Conservation (phyloP, 1,140 invertebrate species). For the Cephus cinctus region DNA sequence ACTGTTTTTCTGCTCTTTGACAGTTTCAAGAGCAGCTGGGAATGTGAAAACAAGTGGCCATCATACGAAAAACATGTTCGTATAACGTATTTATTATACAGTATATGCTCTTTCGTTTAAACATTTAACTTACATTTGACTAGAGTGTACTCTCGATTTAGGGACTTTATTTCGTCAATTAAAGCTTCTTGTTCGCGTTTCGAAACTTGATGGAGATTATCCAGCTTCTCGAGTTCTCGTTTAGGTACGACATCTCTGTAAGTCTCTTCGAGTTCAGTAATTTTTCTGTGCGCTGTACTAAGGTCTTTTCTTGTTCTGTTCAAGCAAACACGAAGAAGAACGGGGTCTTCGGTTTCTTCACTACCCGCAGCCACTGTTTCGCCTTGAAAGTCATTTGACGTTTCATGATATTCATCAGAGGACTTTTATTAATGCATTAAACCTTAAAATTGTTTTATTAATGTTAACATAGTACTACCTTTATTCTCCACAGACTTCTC, state of each 20-base stretch:
- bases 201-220: slow-evolving; percentile 41
- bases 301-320: slow-evolving; percentile 42
- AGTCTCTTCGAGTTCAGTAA: slow-evolving; percentile 4
- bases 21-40: slow-evolving; percentile 31
- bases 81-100: too few species aligned
- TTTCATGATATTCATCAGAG: too few species aligned
- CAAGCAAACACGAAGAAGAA: slow-evolving; percentile 46
- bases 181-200: slow-evolving; percentile 33
- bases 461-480: slow-evolving; percentile 47
- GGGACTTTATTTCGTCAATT: slow-evolving; percentile 26
- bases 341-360: slow-evolving; percentile 38
- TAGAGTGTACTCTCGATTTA: slow-evolving; percentile 31
- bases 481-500: slow-evolving; percentile 45
- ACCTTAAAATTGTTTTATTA: slow-evolving; percentile 49
- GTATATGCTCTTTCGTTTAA: too few species aligned
- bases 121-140: slow-evolving; percentile 35
- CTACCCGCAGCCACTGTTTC: slow-evolving; percentile 15
- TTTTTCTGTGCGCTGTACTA: not conserved
- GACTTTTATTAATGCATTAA: too few species aligned
- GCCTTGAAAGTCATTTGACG: slow-evolving; percentile 40
- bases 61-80: too few species aligned
- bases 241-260: slow-evolving; percentile 13
- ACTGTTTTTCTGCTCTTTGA: slow-evolving; percentile 48
- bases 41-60: too few species aligned
- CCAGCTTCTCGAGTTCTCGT: slow-evolving; percentile 15